Evolutionary conservation across 1,140 invertebrate species (phyloP).

Genomic region (Pseudomyrmex flavicornis): DNA sequence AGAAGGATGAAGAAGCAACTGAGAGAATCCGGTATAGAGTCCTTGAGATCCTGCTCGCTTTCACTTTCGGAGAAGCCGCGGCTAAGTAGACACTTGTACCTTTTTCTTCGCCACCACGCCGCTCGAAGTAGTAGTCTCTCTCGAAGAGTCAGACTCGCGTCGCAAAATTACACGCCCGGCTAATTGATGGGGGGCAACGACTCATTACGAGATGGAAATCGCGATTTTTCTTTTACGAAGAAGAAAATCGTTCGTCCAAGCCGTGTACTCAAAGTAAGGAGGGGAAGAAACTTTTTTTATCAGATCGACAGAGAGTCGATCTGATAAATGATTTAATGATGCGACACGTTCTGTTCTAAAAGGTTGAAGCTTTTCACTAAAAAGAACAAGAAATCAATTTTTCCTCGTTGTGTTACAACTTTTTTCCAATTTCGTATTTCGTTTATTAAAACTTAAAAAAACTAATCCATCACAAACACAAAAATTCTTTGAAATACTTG

Average conservation of each 20-base stretch:
- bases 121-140: background rate
- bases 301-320: constrained; percentile 1
- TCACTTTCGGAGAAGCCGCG: constrained; percentile 43
- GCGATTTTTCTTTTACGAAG: background rate
- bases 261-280: background rate
- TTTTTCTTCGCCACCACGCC: background rate
- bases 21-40: constrained; percentile 24
- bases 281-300: background rate
- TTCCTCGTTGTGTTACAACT: background rate
- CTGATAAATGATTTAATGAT: constrained; percentile 18
- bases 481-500: background rate
- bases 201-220: background rate
- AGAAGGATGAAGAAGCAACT: background rate
- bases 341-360: background rate
- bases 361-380: background rate
- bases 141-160: background rate
- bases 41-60: constrained; percentile 63
- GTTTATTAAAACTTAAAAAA: constrained; percentile 12
- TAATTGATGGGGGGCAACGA: constrained; percentile 8
- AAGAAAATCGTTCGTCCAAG: constrained; percentile 11
- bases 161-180: background rate
- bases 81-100: constrained; percentile 26
- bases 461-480: constrained; percentile 29
- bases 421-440: background rate
- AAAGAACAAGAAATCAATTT: background rate